Evolutionary conservation across 1,140 invertebrate genomes (phyloP).

Genomic region (Dolichoris vasculosae): DNA sequence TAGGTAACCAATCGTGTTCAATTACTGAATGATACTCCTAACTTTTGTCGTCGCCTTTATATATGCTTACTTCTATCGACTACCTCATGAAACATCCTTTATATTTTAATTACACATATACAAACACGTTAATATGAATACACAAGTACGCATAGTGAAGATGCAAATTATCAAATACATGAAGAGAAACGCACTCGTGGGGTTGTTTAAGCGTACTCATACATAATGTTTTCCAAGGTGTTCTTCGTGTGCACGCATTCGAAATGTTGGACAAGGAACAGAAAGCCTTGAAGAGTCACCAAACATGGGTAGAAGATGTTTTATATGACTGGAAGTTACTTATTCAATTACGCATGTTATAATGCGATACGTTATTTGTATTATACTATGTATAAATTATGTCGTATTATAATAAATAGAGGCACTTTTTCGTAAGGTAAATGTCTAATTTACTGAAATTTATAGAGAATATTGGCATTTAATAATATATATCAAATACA

Average conservation of each 20-base stretch:
- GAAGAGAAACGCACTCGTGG: constrained; percentile 56
- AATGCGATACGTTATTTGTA: constrained; percentile 28
- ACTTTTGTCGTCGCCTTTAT: constrained; percentile 64
- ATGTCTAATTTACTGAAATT: too few species aligned
- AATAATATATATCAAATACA: too few species aligned
- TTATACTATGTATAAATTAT: not conserved
- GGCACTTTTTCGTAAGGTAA: too few species aligned
- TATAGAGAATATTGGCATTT: too few species aligned
- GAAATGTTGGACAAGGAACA: constrained; percentile 52
- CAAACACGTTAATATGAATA: not conserved
- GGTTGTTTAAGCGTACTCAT: constrained; percentile 54
- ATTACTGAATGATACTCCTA: constrained; percentile 66
- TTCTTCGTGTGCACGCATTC: constrained; percentile 22
- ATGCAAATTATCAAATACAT: constrained; percentile 62
- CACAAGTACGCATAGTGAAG: constrained; percentile 58
- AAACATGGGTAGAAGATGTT: constrained; percentile 67
- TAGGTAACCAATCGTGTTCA: constrained; percentile 56
- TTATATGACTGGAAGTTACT: constrained; percentile 57
- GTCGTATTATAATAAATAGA: not conserved
- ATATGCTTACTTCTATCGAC: constrained; percentile 54
- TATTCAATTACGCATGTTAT: not conserved
- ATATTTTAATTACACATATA: not conserved
- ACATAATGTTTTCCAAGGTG: constrained; percentile 40
- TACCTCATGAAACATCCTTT: not conserved
- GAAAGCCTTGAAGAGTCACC: constrained; percentile 67